phyloP scores from a whole-genome alignment of 2,888 invertebrate species.

The Parnassius orleans region DNA sequence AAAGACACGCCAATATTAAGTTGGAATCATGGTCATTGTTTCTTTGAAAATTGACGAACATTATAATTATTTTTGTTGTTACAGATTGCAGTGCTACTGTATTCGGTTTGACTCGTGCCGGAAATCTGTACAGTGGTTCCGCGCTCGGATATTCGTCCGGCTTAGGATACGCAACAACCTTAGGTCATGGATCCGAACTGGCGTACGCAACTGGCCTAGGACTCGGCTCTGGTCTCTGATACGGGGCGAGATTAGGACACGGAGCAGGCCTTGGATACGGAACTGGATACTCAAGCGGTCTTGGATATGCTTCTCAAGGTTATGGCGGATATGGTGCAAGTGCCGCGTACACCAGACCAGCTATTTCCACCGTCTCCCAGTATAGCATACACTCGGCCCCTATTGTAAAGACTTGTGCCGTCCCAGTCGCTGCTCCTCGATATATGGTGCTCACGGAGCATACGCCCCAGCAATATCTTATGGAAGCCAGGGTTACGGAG shows the following conservation, averaged over 20 bases:
- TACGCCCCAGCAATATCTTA: slow-evolving; percentile 37
- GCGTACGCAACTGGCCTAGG: slow-evolving; percentile 29
- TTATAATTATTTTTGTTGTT: slow-evolving; percentile 25
- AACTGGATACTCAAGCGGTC: slow-evolving; percentile 33
- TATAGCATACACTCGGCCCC: slow-evolving; percentile 47
- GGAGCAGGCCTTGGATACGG: slow-evolving; percentile 41
- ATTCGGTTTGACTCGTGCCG: slow-evolving; percentile 49
- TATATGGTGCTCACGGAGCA: slow-evolving; percentile 26
- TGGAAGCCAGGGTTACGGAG: slow-evolving; percentile 32
- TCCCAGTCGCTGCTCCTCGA: slow-evolving; percentile 35
- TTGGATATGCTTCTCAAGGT: slow-evolving; percentile 32
- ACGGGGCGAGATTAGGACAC: slow-evolving; percentile 27
- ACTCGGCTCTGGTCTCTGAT: slow-evolving; percentile 37
- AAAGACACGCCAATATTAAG: no score
- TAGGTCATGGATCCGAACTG: slow-evolving; percentile 23
- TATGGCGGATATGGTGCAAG: slow-evolving; percentile 35
- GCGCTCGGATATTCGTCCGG: slow-evolving; percentile 29
- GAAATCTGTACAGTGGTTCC: slow-evolving; percentile 43
- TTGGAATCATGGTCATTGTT: no score
- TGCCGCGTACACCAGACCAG: slow-evolving; percentile 36
- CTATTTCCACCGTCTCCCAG: slow-evolving; percentile 51
- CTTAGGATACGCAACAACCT: slow-evolving; percentile 37
- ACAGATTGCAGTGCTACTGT: slow-evolving; percentile 49
- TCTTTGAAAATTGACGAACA: background rate
- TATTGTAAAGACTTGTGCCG: slow-evolving; percentile 42